These are phyloP conservation scores for Eristalinus sepulchralis DNA, from an alignment of 2,888 invertebrate species.

Conservation along the genomic window DNA sequence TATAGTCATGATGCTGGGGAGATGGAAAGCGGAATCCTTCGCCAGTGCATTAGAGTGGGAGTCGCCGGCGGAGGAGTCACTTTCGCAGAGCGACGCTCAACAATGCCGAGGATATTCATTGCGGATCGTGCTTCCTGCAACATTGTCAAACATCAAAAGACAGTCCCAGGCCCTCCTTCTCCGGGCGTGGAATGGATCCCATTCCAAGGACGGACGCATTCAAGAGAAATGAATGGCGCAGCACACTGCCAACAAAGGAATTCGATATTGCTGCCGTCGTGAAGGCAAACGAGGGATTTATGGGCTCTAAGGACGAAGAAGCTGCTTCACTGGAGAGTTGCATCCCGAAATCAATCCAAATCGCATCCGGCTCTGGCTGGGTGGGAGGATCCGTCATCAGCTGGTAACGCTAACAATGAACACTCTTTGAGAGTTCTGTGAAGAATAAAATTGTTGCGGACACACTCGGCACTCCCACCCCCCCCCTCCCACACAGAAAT, in stretches of 20 bases:
- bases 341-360: neutral
- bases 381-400: neutral
- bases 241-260: neutral
- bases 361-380: neutral
- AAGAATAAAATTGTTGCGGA: conserved; percentile 37
- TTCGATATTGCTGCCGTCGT: neutral
- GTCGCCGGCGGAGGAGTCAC: neutral
- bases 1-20: neutral
- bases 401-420: neutral
- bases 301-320: neutral
- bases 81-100: neutral
- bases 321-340: neutral
- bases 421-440: neutral
- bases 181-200: neutral
- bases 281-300: neutral
- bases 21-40: neutral
- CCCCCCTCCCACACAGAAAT: conserved; percentile 28
- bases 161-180: neutral
- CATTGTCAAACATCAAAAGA: neutral
- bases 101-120: neutral
- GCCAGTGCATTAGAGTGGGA: neutral
- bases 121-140: neutral
- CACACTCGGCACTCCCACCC: neutral
- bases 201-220: neutral
- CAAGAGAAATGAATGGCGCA: neutral